Evolutionary conservation across 2,797 vertebrate genomes (phyloP), one percentile per base, ranked within the genome.

Genomic region (Neosilurus hyrtlii): DNA sequence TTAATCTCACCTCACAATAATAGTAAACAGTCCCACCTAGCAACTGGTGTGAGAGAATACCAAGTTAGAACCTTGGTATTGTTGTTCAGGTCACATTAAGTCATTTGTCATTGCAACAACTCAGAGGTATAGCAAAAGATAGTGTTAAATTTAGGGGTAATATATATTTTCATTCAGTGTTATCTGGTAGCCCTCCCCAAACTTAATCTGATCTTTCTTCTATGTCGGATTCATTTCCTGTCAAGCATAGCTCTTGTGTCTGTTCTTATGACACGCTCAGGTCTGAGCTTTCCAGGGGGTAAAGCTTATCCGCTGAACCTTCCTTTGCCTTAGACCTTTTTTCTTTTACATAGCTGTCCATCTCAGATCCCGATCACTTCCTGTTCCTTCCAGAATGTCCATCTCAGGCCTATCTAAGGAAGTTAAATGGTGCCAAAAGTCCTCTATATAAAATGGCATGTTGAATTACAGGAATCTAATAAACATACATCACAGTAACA

Each of bases 311-410:
- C 37, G 8, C 37, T 51, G 26, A 77, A 59, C 35, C 20, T 77
- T 77, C n/a, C 22, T 59, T 75, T 37, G 54, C 54, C 73, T 51
- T 18, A 63, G 22, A 7, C 30, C 37, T 18, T 57, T 74, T 57
- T 14, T 75, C 18, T 57, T 57, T 74, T 12, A 75, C 73, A 75
- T 56, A 75, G 35, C 56, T 76, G 74, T 76, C 56, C 61, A 35
- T 61, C 57, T 74, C 16, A 56, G 9, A 73, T 56, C 51, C 4
- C 56, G 71, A 56, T 73, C 24, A 73, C 24, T 56, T 74, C 72
- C 72, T 56, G 52, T 22, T 35, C 52, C 10, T 20, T 74, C 52
- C 52, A 57, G 26, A 9, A 74, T 57, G 24, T 56, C 51, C 26
- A 15, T 26, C 24, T 26, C 14, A 10, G 24, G n/a, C 2, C n/a